A percentile compares a stretch with the other conserved stretches of the same genome.
Conservation (phyloP, 2,113 vertebrate species). For the Leptobrachium leishanense region DNA sequence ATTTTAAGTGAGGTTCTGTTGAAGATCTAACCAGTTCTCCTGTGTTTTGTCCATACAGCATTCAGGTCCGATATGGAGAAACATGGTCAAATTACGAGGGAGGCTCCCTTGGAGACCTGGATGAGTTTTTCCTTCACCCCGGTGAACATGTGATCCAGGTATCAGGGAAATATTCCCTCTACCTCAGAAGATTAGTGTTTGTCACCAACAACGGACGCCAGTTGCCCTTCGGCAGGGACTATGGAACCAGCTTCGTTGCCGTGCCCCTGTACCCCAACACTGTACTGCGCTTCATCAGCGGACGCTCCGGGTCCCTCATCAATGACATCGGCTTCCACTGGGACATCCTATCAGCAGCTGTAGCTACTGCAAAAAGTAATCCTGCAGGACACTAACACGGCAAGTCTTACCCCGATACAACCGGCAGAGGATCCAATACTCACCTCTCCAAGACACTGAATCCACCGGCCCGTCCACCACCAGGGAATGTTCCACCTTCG, state of each 20-base stretch:
- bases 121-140: conserved; percentile 60
- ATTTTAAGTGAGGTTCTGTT: not conserved
- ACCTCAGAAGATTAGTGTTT: conserved; percentile 51
- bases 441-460: too few species aligned
- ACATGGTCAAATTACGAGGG: conserved; percentile 60
- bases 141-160: conserved; percentile 58
- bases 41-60: conserved; percentile 32
- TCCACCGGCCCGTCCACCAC: too few species aligned
- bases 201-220: conserved; percentile 55
- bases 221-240: conserved; percentile 54
- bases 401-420: not conserved
- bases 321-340: conserved; percentile 57
- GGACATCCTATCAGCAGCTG: conserved; percentile 36
- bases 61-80: conserved; percentile 62
- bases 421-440: not conserved
- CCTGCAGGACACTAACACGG: too few species aligned
- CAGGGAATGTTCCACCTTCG: too few species aligned
- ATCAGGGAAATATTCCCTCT: conserved; percentile 52
- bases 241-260: conserved; percentile 54
- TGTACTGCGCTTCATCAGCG: conserved; percentile 56
- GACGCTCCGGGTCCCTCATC: conserved; percentile 47
- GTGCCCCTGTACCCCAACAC: conserved; percentile 54
- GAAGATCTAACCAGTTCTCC: not conserved
- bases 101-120: conserved; percentile 49
- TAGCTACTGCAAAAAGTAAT: too few species aligned